These are phyloP conservation scores for Cololabis saira DNA, from an alignment of 2,113 vertebrate species.

Conservation along the genomic window DNA sequence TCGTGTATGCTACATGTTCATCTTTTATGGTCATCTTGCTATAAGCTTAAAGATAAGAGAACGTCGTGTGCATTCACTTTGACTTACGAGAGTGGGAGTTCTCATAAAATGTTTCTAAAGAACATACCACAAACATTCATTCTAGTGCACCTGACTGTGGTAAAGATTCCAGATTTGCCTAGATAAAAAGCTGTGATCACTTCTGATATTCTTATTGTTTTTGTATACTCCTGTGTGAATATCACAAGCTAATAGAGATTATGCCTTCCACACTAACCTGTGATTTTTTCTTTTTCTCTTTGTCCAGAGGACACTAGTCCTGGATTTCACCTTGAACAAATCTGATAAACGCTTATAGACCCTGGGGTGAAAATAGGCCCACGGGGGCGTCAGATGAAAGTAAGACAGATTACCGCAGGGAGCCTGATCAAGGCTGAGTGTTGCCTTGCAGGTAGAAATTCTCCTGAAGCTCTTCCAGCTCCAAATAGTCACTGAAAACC, in stretches of 20 bases:
- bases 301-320: slow-evolving; percentile 26
- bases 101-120: background rate
- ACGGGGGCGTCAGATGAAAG: slow-evolving; percentile 49
- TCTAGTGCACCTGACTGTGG: too few relatives aligned
- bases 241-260: slow-evolving; percentile 1
- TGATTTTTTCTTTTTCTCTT: slow-evolving; percentile 8
- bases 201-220: slow-evolving; percentile 1
- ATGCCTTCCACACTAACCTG: background rate
- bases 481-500: slow-evolving; percentile 55
- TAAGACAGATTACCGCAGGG: slow-evolving; percentile 66
- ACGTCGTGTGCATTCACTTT: background rate
- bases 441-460: slow-evolving; percentile 67
- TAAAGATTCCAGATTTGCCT: background rate
- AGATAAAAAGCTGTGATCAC: background rate
- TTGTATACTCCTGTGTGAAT: background rate
- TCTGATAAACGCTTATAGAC: slow-evolving; percentile 37
- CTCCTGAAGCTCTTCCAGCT: slow-evolving; percentile 54
- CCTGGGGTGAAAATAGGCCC: slow-evolving; percentile 55
- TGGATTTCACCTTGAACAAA: slow-evolving; percentile 68
- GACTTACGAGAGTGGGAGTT: background rate
- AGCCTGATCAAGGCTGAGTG: slow-evolving; percentile 59
- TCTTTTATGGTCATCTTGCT: slow-evolving; percentile 3
- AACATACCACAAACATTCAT: too few relatives aligned
- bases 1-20: too few relatives aligned
- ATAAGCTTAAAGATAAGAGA: background rate